These are phyloP conservation scores for Thripadectes ignobilis DNA, from an alignment of 2,797 vertebrate genomes.

Conservation along the genomic window DNA sequence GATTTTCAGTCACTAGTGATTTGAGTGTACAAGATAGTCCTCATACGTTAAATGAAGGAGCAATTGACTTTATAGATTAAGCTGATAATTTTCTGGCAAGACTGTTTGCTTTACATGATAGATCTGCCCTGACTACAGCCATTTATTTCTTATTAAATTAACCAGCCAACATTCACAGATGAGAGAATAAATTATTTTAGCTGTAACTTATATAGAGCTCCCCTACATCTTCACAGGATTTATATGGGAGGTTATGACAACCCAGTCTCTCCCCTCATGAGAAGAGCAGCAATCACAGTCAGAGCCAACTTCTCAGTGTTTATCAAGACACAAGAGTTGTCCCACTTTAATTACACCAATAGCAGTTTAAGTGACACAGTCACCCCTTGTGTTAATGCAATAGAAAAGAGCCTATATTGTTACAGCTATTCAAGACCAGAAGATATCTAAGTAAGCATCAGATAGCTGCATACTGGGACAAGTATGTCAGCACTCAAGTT, in stretches of 20 bases:
- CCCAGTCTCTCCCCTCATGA: background rate
- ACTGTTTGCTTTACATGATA: background rate
- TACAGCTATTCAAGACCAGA: background rate
- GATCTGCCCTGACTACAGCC: background rate
- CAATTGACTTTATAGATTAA: background rate
- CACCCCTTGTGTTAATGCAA: background rate
- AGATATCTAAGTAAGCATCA: background rate
- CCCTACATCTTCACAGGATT: background rate
- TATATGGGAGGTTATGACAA: background rate
- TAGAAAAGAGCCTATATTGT: background rate
- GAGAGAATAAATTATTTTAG: background rate
- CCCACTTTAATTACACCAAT: background rate
- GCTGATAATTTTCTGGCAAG: background rate
- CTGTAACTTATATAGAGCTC: background rate
- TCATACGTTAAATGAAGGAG: background rate
- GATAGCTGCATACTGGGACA: background rate
- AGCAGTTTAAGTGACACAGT: background rate
- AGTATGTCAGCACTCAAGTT: background rate
- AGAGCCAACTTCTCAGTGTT: background rate
- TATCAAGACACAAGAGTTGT: background rate
- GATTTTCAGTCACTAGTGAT: background rate
- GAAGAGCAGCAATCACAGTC: background rate
- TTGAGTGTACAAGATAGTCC: background rate
- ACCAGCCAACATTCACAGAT: background rate
- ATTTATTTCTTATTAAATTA: slow-evolving; percentile 13